These are phyloP conservation scores for Magallana nippona DNA, from an alignment of 2,888 invertebrate species.

Conservation along the genomic window DNA sequence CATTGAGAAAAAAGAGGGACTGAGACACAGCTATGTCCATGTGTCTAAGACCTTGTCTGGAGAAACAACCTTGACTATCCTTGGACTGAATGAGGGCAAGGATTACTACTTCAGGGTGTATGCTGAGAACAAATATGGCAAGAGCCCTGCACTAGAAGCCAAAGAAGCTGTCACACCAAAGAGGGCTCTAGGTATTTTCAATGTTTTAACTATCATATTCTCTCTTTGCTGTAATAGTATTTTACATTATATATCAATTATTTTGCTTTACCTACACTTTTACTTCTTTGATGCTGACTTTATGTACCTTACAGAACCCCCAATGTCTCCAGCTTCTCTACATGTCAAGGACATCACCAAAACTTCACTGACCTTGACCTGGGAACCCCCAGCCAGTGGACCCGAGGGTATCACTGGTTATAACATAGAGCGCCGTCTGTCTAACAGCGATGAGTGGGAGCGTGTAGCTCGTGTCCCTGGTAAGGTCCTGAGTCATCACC, in stretches of 20 bases:
- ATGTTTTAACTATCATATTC: too few relatives aligned
- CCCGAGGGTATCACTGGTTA: conserved; percentile 76
- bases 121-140: conserved; percentile 91
- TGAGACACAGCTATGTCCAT: conserved; percentile 74
- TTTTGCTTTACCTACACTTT: neutral
- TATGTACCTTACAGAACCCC: conserved; percentile 60
- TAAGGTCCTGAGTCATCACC: conserved; percentile 64
- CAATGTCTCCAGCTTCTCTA: conserved; percentile 71
- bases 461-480: conserved; percentile 69
- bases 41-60: conserved; percentile 72
- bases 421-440: conserved; percentile 81
- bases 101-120: conserved; percentile 93
- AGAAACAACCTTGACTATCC: conserved; percentile 62
- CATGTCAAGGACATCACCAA: conserved; percentile 73
- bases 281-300: neutral
- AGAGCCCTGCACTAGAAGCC: conserved; percentile 88
- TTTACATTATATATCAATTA: neutral
- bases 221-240: neutral
- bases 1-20: conserved; percentile 75
- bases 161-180: conserved; percentile 87
- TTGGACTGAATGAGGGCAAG: conserved; percentile 87
- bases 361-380: conserved; percentile 72
- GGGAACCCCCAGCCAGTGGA: conserved; percentile 75
- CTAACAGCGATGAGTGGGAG: conserved; percentile 88
- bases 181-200: conserved; percentile 71